These are phyloP conservation scores for Liolophura sinensis DNA, from an alignment of 1,140 invertebrate genomes.

Conservation along the genomic window DNA sequence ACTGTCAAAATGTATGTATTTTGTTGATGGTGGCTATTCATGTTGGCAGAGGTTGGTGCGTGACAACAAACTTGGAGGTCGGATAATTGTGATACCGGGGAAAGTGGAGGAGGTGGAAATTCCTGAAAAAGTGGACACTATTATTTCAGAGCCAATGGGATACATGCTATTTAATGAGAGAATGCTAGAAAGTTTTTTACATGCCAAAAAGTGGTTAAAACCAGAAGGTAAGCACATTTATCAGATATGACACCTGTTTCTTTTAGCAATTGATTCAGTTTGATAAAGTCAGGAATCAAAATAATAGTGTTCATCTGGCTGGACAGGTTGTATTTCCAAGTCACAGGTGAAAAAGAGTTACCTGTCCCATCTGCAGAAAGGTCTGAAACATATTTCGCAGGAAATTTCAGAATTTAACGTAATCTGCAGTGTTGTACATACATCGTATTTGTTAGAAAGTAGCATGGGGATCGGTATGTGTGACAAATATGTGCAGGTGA, in stretches of 20 bases:
- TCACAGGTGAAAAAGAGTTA: no score
- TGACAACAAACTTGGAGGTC: slow-evolving; percentile 73
- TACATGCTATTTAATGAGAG: slow-evolving; percentile 99
- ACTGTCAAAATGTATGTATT: neutral
- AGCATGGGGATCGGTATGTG: no score
- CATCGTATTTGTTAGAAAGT: no score
- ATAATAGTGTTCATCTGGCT: no score
- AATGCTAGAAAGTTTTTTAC: slow-evolving; percentile 98
- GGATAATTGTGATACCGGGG: slow-evolving; percentile 89
- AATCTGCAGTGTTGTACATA: no score
- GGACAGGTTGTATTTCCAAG: no score
- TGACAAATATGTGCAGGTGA: no score
- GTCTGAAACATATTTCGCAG: no score
- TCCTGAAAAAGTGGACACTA: slow-evolving; percentile 93
- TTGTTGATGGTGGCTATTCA: neutral
- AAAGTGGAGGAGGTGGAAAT: slow-evolving; percentile 98
- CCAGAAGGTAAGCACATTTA: slow-evolving; percentile 69
- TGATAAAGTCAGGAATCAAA: no score
- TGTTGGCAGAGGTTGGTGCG: slow-evolving; percentile 74
- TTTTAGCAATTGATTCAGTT: no score
- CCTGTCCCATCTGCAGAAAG: no score
- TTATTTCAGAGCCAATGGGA: slow-evolving; percentile 99
- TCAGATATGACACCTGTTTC: neutral
- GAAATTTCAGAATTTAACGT: no score
- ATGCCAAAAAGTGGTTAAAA: slow-evolving; percentile 97